Evolutionary conservation across 2,113 vertebrate genomes (phyloP), one percentile per base, ranked within the genome.

Genomic region (Mormyrus iriodes): DNA sequence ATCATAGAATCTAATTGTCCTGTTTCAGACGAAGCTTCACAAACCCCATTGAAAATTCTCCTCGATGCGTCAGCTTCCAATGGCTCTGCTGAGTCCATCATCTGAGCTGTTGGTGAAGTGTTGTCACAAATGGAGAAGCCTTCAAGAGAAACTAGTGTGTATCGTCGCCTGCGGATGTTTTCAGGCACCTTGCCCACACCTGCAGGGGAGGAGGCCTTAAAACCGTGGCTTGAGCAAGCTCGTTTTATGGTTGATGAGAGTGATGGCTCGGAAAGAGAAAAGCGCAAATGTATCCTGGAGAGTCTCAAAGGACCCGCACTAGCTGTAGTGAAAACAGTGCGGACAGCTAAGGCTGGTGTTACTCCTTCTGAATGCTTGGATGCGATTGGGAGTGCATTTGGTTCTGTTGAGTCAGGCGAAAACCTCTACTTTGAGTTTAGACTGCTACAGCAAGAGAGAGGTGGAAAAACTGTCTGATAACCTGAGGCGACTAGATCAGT

Each of bases 191-290:
- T 73, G 17, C 89, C 31, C 5, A 55, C 19, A 55, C 89, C 90
- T 24, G 65, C 84, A 1, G 87, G 89, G 10, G 90, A 91, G 65
- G 83, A 91, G 35, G 39, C 48, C 42, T 27, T 89, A 27, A 89
- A 90, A 24, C 79, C 53, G 39, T 91, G 89, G 89, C 27, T 91
- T 4, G 83, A 91, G 55, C 90, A 90, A 44, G 90, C 90, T n/a
- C 69, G 21, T n/a, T 49, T 91, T 15, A 90, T 90, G 83, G 61
- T 88, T 44, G 90, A 91, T 46, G 89, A 91, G 27, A 85, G 87
- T 7, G 86, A 89, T 1, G 90, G 90, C 84, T 91, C 89, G 13
- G 44, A 13, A 48, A 85, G 86, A 46, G 89, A 90, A 61, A 91
- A 91, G 73, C 17, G 61, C 21, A 52, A 65, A 48, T 27, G 44